Evolutionary conservation across 2,888 invertebrate species (phyloP).

Genomic region (Drosophila antonietae): DNA sequence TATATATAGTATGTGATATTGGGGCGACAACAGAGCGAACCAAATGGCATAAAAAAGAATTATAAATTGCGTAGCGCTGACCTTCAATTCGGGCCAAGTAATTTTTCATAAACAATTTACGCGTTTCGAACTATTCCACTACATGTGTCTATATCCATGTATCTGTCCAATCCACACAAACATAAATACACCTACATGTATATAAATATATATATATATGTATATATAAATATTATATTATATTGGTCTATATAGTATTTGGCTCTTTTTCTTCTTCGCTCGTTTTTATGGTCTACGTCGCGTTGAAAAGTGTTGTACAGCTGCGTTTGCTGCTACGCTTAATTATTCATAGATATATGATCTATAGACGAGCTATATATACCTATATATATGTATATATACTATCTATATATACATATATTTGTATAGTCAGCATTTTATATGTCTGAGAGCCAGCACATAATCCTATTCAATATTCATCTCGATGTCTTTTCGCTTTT

Average conservation of each 20-base stretch:
- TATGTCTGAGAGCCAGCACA: conserved; percentile 8
- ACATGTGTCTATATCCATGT: conserved; percentile 20
- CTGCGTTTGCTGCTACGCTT: conserved; percentile 68
- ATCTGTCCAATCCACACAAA: conserved; percentile 13
- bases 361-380: conserved; percentile 19
- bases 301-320: conserved; percentile 64
- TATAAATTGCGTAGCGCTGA: conserved; percentile 80
- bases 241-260: conserved; percentile 9
- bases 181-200: neutral
- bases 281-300: conserved; percentile 37
- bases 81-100: conserved; percentile 79
- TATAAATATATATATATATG: conserved; percentile 9
- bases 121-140: conserved; percentile 60
- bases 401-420: neutral
- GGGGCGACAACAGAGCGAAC: conserved; percentile 43
- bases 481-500: conserved; percentile 19
- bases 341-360: conserved; percentile 69
- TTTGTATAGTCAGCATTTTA: conserved; percentile 24
- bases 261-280: neutral
- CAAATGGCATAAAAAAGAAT: conserved; percentile 75
- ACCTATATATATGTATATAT: conserved; percentile 8
- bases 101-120: conserved; percentile 79
- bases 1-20: conserved; percentile 30
- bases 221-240: conserved; percentile 10
- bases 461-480: conserved; percentile 44